Conservation (phyloP, 37 sponge, comb jelly and placozoan species). For the Tethya wilhelma region DNA sequence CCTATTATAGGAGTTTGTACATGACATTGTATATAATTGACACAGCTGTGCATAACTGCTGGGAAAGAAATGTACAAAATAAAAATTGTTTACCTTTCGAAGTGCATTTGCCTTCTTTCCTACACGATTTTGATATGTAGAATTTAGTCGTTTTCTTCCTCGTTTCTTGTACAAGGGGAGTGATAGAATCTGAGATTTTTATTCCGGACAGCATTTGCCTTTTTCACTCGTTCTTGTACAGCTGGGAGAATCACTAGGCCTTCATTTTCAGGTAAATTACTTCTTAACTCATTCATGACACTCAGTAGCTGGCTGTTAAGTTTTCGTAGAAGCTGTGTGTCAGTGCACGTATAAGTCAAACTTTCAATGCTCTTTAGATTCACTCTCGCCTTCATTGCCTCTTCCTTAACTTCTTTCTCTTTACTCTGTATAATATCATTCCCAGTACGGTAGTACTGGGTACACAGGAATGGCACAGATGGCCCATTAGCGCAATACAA, state of each 20-base stretch:
- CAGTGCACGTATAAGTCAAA: background rate
- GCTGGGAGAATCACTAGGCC: constrained; percentile 1
- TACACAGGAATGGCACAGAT: no score
- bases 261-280: background rate
- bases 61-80: no score
- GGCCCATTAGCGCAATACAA: no score
- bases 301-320: background rate
- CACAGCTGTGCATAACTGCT: background rate
- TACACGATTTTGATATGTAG: background rate
- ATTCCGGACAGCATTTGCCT: no score
- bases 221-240: background rate
- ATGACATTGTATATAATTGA: background rate
- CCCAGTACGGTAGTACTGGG: no score
- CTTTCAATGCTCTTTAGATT: background rate
- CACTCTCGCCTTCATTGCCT: background rate
- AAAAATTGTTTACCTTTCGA: background rate
- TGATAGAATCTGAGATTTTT: background rate
- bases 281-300: background rate
- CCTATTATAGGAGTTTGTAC: background rate
- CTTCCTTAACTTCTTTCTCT: background rate
- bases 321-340: background rate
- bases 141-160: background rate
- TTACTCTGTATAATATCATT: background rate
- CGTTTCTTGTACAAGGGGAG: background rate
- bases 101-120: background rate